Evolutionary conservation across 2,888 invertebrate genomes (phyloP).

Genomic region (Thera britannica): DNA sequence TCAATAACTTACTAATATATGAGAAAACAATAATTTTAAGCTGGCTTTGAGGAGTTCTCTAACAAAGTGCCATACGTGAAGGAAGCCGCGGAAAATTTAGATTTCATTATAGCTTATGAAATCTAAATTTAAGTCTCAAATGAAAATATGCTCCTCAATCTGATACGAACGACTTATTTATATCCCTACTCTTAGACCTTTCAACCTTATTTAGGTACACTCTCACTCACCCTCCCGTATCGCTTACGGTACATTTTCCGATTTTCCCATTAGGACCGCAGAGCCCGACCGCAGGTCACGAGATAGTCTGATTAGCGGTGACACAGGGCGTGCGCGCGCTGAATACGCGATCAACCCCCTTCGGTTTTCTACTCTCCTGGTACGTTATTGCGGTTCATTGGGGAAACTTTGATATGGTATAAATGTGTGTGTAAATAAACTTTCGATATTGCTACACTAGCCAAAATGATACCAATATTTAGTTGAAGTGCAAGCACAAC

Average conservation of each 20-base stretch:
- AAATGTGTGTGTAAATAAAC: conserved; percentile 7
- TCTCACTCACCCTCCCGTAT: conserved; percentile 21
- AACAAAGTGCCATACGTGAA: no score
- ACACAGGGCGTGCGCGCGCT: conserved; percentile 49
- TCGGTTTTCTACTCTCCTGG: conserved; percentile 41
- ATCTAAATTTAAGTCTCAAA: not conserved
- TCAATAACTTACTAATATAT: not conserved
- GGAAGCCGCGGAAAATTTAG: no score
- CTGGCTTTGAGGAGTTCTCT: no score
- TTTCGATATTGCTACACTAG: not conserved
- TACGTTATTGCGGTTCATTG: conserved; percentile 31
- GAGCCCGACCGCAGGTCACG: conserved; percentile 58
- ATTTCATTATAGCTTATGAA: not conserved
- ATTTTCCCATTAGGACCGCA: conserved; percentile 45
- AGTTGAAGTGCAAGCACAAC: no score
- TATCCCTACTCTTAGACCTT: conserved; percentile 4
- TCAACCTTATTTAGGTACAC: conserved; percentile 12
- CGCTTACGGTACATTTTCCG: conserved; percentile 42
- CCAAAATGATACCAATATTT: not conserved
- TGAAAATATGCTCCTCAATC: not conserved
- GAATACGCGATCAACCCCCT: conserved; percentile 54
- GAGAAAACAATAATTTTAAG: not conserved
- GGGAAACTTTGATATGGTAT: conserved; percentile 27
- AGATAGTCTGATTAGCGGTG: conserved; percentile 70
- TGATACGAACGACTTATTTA: conserved; percentile 4